Conservation (phyloP, 2,113 vertebrate species). For the Isurus oxyrinchus region DNA sequence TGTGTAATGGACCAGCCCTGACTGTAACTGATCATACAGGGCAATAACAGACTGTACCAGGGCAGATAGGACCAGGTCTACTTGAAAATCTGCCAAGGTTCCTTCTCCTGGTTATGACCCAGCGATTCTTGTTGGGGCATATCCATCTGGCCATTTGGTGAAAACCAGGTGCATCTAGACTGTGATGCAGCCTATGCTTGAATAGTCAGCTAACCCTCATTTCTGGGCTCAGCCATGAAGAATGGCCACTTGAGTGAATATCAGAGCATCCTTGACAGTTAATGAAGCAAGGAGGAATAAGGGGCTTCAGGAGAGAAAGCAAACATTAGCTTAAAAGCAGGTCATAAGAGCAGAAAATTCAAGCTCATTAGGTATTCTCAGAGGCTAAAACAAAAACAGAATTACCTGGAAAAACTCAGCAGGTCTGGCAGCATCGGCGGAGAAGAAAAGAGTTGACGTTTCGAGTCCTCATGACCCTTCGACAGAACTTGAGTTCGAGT, state of each 20-base stretch:
- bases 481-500: too few species aligned
- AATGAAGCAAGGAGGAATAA: neutral
- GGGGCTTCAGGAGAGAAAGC: neutral
- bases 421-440: too few species aligned
- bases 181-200: neutral
- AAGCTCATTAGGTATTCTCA: neutral
- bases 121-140: neutral
- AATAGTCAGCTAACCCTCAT: too few species aligned
- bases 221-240: neutral
- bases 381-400: too few species aligned
- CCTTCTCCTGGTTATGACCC: neutral
- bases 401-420: too few species aligned
- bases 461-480: too few species aligned
- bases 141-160: neutral
- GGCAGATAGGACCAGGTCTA: neutral
- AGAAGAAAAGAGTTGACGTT: too few species aligned
- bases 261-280: neutral
- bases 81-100: neutral
- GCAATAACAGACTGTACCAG: neutral
- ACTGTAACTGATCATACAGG: neutral
- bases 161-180: neutral
- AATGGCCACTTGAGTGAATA: neutral
- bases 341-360: neutral
- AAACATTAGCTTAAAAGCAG: neutral
- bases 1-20: neutral